Base-by-base conservation (phyloP, 2,113 vertebrate genomes). In the Ceyx cyanopectus region DNA sequence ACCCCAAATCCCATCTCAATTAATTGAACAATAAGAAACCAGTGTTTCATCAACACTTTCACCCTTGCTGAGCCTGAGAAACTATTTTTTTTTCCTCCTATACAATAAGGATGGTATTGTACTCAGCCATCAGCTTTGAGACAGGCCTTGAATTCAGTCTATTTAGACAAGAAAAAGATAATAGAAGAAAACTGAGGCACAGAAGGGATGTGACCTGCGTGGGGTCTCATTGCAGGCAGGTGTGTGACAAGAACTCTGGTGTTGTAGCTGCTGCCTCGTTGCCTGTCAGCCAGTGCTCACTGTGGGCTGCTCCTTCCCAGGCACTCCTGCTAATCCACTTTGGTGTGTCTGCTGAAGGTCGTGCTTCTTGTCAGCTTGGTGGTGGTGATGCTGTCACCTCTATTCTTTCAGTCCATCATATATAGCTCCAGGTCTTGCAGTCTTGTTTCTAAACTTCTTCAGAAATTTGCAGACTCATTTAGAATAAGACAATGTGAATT, bases 21-120 rank as follows among this genome's bases (percentile, higher is more conserved):
- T 67, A 83, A 88, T 27, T 50, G 32, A 85, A 62, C 37, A 85
- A 26, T 65, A 81, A 87, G 81, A 91, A 90, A 77, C 32, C 24
- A 66, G 12, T 53, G 37, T 82, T 92, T 87, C 67, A 43, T 82
- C 65, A 80, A 60, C 46, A 37, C 19, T 83, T 85, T 17, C 56
- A 53, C n/a, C 21, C 29, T 88, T 84, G 10, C 50, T 57, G 57
- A 86, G 85, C 62, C 76, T 86, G 88, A 85, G 92, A 92, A 93
- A 77, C 43, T 60, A 4, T 45, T 23, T 60, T 43, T 19, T 19
- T 34, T 6, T 14, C 8, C 19, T 6, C 23, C 29, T 50, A 0
- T 60, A 4, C 15, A 41, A 37, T 67, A 79, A 57, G 5, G 8
- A 7, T 41, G 27, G 43, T 74, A 48, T 89, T 96, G 68, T 95